phyloP scores from a whole-genome alignment of 2,888 invertebrate species.

The Phragmatobia fuliginosa region DNA sequence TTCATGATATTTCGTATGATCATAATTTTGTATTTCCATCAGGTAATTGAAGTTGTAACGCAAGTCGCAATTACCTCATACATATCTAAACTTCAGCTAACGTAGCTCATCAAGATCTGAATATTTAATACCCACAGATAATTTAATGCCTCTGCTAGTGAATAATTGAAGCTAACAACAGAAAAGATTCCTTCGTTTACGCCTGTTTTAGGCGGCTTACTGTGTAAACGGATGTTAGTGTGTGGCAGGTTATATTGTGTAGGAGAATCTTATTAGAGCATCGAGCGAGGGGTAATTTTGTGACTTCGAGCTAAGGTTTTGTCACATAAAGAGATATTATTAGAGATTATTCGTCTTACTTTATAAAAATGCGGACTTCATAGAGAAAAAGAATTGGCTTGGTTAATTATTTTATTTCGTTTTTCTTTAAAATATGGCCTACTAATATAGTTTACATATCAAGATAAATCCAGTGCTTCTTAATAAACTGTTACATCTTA shows the following conservation, averaged over 20 bases:
- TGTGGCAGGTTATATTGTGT: constrained; percentile 9
- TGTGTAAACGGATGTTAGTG: constrained; percentile 40
- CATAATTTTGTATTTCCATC: no score
- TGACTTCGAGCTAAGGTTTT: background rate
- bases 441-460: background rate
- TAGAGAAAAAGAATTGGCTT: no score
- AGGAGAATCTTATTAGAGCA: background rate
- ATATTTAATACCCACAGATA: constrained; percentile 52
- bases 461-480: background rate
- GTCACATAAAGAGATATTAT: background rate
- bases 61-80: constrained; percentile 40
- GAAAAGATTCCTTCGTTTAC: constrained; percentile 36
- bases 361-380: no score
- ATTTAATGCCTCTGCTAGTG: constrained; percentile 54
- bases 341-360: background rate
- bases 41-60: background rate
- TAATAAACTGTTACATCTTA: background rate
- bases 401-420: no score
- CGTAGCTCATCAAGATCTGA: constrained; percentile 39
- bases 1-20: background rate
- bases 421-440: no score
- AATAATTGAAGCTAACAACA: constrained; percentile 54
- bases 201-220: constrained; percentile 40
- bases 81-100: constrained; percentile 43
- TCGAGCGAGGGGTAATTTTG: background rate